Evolutionary conservation across 2,113 vertebrate species (phyloP), one percentile per base, ranked within the genome.

Genomic region (Emydocephalus ijimae): DNA sequence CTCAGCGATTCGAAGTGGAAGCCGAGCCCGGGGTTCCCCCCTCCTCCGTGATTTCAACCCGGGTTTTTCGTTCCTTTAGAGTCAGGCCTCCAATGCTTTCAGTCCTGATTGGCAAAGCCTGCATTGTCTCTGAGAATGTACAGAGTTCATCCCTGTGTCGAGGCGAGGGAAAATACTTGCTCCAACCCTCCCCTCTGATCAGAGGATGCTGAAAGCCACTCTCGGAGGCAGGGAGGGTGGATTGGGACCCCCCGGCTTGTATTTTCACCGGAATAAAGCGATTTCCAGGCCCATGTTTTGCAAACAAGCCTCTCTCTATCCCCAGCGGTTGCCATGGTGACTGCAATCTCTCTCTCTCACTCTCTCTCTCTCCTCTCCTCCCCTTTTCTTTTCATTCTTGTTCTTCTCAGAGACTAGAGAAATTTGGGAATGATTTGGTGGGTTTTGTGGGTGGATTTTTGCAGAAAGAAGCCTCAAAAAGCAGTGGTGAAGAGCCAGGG

Each of bases 241-340:
- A 14, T 61, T 1, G 20, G 54, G 90, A 9, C 64, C 1, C 8
- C 29, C 2, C 5, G 2, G n/a, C 81, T 26, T 5, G 24, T 43
- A 29, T 85, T 56, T 45, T 45, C 34, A 74, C 23, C 20, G 5
- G 87, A 92, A 81, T 14, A 89, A 45, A 92, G 26, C 34, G 3
- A 55, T 89, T 55, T 55, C 39, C 29, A 43, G 48, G 26, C 61
- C 87, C 29, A 2, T 92, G 91, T 92, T 92, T 89, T 92, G 91
- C 61, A 92, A 89, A 92, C 91, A 92, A 56, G 87, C 34, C 4
- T 18, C 7, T n/a, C 15, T 89, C 48, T 69, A 55, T 55, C 54
- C 34, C 64, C 20, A 81, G n/a, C 39, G 3, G 87, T 92, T 92
- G 52, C 64, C 91, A 92, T 89, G 61, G 64, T 6, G 39, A 92